Evolutionary conservation across 2,113 vertebrate species (phyloP), one percentile per base, ranked within the genome.

Genomic region (Vulpes ferrilata): DNA sequence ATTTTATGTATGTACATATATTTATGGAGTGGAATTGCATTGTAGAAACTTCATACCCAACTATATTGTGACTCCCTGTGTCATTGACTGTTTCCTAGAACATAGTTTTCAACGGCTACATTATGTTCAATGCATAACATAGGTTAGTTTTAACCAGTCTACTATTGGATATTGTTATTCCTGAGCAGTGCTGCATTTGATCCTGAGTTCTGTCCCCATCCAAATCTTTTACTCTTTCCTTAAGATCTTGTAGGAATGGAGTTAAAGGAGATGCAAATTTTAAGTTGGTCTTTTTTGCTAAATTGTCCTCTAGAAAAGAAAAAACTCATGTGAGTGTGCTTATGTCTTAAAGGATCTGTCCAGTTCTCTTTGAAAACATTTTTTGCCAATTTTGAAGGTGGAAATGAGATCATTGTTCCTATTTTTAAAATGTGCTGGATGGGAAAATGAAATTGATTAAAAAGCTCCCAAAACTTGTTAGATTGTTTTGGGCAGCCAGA

Each of bases 361-460:
- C 20, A 88, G 0, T 87, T 84, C 43, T 88, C 27, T 93, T 43
- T 60, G 55, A 38, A 67, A 76, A 20, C n/a, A 23, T 11, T 79
- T 93, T 89, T 89, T 64, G 64, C 78, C 35, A 71, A 3, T 83
- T 97, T 90, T 91, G 60, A 94, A 90, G 87, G 19, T 90, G 16
- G 35, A 93, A 85, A 67, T 96, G n/a, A 92, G 48, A 78, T 80
- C 48, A 30, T 22, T 96, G 16, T 79, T 83, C n/a, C 59, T 92
- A 11, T 78, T 76, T 88, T 96, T 67, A 62, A 90, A 93, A 79
- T 69, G 55, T 78, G 16, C 10, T 95, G 30, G 27, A 6, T 95
- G 67, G 16, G 95, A 95, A 96, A 93, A 67, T 91, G n/a, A 86
- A 93, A 87, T 87, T 55, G 7, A 62, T 89, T 84, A n/a, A 27